These are phyloP conservation scores for Himalopsyche kuldschensis DNA, from an alignment of 2,888 invertebrate species.

Conservation along the genomic window DNA sequence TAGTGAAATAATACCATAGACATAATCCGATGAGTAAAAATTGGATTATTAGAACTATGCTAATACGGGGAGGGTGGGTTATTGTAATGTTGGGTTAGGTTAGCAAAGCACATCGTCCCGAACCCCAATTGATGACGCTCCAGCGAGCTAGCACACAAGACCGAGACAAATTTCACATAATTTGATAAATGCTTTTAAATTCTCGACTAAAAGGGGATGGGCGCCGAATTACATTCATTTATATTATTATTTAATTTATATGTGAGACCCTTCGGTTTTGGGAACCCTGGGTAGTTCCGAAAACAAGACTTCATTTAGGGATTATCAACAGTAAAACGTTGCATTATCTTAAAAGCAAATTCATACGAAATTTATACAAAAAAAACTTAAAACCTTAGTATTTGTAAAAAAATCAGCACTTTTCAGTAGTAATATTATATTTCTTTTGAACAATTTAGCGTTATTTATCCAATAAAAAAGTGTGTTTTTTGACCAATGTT, in stretches of 20 bases:
- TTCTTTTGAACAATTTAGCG: no score
- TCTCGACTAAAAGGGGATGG: neutral
- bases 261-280: neutral
- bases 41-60: neutral
- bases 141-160: neutral
- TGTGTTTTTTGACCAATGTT: no score
- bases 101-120: neutral
- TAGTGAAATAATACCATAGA: neutral
- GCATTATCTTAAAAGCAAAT: no score
- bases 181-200: constrained; percentile 31
- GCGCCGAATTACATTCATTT: neutral
- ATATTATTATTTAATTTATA: constrained; percentile 19
- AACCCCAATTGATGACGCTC: neutral
- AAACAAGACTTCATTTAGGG: no score
- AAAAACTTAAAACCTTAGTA: no score
- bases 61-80: neutral
- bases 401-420: no score
- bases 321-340: no score
- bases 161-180: constrained; percentile 29
- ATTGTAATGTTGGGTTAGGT: neutral
- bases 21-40: neutral
- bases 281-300: neutral
- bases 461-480: no score
- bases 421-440: no score
- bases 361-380: no score